Percentiles rank a stretch among this genome's conserved stretches.
Conservation (phyloP, 2,797 vertebrate species). For the Sebastes hubbsi region DNA sequence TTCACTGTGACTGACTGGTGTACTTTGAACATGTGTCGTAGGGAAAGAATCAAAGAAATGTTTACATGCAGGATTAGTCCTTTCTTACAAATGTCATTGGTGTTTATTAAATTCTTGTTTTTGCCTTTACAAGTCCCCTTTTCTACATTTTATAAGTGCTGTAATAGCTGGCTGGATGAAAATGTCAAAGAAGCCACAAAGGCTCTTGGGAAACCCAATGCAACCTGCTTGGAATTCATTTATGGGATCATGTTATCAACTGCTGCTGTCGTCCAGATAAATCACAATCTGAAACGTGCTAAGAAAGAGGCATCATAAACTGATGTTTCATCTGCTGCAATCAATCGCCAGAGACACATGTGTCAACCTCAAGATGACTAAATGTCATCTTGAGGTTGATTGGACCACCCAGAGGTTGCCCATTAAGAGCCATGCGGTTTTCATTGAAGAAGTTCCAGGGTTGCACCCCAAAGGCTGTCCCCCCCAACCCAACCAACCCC, state of each 20-base stretch:
- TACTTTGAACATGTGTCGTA: constrained; percentile 17
- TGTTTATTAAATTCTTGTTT: constrained; percentile 14
- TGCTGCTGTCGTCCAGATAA: constrained; percentile 32
- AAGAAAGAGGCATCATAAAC: constrained; percentile 33
- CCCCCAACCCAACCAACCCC: constrained; percentile 40
- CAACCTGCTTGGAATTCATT: constrained; percentile 52
- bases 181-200: constrained; percentile 45
- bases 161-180: constrained; percentile 21
- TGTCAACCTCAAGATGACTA: constrained; percentile 50
- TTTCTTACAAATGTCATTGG: not conserved
- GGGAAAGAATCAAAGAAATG: constrained; percentile 16
- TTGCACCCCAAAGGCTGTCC: constrained; percentile 56
- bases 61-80: constrained; percentile 16
- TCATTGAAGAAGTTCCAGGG: constrained; percentile 70
- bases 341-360: constrained; percentile 61
- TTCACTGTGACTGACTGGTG: constrained; percentile 29
- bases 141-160: not conserved
- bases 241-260: constrained; percentile 44
- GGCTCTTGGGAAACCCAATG: constrained; percentile 25
- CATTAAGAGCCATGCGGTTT: constrained; percentile 74
- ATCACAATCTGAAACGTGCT: constrained; percentile 42
- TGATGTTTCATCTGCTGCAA: constrained; percentile 54
- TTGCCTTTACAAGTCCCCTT: not conserved
- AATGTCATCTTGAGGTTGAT: constrained; percentile 72
- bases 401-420: constrained; percentile 75